Evolutionary conservation across 2,113 vertebrate species (phyloP).

Genomic region (Proteles cristata): DNA sequence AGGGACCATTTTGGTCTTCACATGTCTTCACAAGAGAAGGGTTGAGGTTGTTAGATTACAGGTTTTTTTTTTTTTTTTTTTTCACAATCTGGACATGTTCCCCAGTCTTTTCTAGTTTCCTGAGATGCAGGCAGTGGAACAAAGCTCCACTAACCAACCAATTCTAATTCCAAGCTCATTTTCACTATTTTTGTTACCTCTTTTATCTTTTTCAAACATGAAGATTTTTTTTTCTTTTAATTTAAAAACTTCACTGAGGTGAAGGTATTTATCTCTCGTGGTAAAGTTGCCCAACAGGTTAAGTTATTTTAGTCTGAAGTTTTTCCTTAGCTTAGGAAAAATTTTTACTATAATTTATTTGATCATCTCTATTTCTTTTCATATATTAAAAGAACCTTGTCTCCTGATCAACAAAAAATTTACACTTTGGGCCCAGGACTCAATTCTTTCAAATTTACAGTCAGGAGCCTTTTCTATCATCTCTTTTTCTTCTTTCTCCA

Average conservation of each 20-base stretch:
- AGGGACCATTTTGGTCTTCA: neutral
- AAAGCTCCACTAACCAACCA: too few species aligned
- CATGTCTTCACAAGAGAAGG: neutral
- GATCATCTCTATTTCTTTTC: neutral
- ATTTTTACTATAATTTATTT: neutral
- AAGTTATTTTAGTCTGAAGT: constrained; percentile 1
- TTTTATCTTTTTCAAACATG: neutral
- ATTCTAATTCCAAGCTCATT: neutral
- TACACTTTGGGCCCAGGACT: neutral
- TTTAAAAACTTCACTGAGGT: neutral
- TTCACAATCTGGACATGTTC: neutral
- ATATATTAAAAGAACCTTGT: neutral
- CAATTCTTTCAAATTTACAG: neutral
- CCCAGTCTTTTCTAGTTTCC: neutral
- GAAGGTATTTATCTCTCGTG: neutral
- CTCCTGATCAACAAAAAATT: neutral
- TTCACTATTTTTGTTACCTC: neutral
- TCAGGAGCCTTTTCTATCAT: neutral
- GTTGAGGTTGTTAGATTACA: neutral
- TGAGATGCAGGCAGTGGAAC: neutral
- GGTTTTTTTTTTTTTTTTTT: neutral
- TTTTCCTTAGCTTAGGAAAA: neutral
- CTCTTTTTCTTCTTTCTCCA: neutral
- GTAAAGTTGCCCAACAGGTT: neutral
- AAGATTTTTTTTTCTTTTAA: neutral